A percentile compares a stretch with the other conserved stretches of the same genome.
Evolutionary conservation across 2,888 invertebrate species (phyloP).

Genomic region (Epinotia brunnichana): DNA sequence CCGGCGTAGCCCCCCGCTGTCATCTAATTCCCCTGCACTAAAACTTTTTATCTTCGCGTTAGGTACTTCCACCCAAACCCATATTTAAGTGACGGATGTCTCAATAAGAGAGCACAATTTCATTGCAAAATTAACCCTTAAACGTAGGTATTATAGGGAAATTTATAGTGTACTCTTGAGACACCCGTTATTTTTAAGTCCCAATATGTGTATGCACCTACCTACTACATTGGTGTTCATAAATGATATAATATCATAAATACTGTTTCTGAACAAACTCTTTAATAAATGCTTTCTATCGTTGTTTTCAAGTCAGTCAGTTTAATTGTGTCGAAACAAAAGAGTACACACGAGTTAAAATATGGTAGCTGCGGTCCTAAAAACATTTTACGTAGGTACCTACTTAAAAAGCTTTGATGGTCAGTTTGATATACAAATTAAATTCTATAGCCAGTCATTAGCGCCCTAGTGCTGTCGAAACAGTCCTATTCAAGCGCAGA

Average conservation of each 20-base stretch:
- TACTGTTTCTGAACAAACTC: not conserved
- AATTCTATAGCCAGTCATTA: conserved; percentile 42
- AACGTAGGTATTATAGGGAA: no score
- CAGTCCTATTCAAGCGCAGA: conserved; percentile 30
- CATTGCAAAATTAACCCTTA: no score
- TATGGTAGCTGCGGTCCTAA: conserved; percentile 11
- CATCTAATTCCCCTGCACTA: conserved; percentile 65
- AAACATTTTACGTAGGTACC: not conserved
- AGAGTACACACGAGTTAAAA: not conserved
- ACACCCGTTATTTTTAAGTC: no score
- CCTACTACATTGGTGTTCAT: no score
- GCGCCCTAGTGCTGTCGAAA: conserved; percentile 35
- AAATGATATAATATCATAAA: no score
- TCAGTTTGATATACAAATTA: conserved; percentile 35
- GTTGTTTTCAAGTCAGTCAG: no score
- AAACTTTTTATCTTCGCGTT: conserved; percentile 25
- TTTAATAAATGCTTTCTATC: no score
- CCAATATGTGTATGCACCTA: no score
- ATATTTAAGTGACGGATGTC: not conserved
- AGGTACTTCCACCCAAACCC: not conserved
- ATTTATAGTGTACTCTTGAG: no score
- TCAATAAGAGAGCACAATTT: no score
- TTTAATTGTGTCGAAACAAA: no score
- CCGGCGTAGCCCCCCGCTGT: conserved; percentile 67
- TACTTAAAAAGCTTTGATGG: conserved; percentile 16